Base-by-base conservation (phyloP, 2,797 vertebrate genomes). In the Moxostoma hubbsi region DNA sequence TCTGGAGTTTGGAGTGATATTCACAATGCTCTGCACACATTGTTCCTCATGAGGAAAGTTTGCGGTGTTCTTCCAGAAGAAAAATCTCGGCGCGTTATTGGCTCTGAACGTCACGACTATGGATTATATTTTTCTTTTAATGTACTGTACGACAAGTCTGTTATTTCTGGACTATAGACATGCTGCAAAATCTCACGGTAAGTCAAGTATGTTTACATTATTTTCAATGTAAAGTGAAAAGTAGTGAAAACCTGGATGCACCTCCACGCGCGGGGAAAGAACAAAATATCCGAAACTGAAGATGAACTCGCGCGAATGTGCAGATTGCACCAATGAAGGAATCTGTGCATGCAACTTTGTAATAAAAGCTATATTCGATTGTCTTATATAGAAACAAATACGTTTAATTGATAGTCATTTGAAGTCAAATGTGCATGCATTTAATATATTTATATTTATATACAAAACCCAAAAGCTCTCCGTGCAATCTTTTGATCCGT, bases 61-160 rank as follows among this genome's bases (percentile, higher is more conserved):
- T 16, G 3, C 24, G 15, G 47, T 16, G 47, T 47, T 82, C 87
- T 88, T 81, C 76, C 87, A 81, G 86, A 87, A 88, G 86, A 78
- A 89, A 88, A 88, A 82, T 66, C 87, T 75, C 75, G 47, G 71
- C 55, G 81, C 75, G 80, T 24, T 24, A 24, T 86, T 82, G 85
- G 82, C 84, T 72, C 61, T 71, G 24, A 63, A 88, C 63, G 64
- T 78, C 74, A 82, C 90, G 90, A 88, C 88, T 85, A 94, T 95
- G 94, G 92, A 93, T 88, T 93, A 88, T 89, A 85, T 91, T 80
- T 89, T 90, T 92, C 87, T 94, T 82, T 84, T 92, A 15, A 82
- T 94, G 87, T 93, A 83, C 90, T 92, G 91, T 86, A 92, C 88
- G 76, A 82, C 92, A 81, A 87, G 53, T 85, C 89, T 88, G 5